Base-by-base conservation (phyloP, 1,140 invertebrate genomes). In the Lanistes nyassanus region DNA sequence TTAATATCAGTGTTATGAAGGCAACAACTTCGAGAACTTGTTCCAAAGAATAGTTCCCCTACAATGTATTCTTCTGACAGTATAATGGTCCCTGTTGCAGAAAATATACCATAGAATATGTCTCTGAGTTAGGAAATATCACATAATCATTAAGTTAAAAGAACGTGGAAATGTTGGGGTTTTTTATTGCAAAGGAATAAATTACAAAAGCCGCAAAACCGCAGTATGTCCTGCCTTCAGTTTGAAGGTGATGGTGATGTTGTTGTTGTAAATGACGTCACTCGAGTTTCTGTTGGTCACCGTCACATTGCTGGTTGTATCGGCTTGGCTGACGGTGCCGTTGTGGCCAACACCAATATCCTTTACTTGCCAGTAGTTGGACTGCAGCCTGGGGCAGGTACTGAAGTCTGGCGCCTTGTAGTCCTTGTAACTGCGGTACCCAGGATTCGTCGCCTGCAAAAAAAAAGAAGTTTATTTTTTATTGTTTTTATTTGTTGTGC, bases 161-260 rank as follows among this genome's bases (percentile, higher is more conserved):
- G n/a, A n/a, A n/a, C n/a, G n/a, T n/a, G n/a, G n/a, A n/a, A n/a
- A n/a, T n/a, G n/a, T n/a, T n/a, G n/a, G n/a, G n/a, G n/a, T n/a
- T n/a, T n/a, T n/a, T n/a, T n/a, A n/a, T n/a, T n/a, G n/a, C n/a
- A n/a, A 47, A 47, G 42, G 9, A 2, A 31, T 60, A 26, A 60
- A 60, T 31, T 19, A 60, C 11, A 5, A 9, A n/a, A 60, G 9
- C 0, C 23, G 56, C 51, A 53, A 53, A 13, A 53, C 51, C 23
- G 56, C 23, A 60, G 56, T 60, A 6, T n/a, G 65, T 21, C 68
- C 56, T 29, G 56, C 68, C 21, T 70, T 70, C 11, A 70, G 68
- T 16, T 55, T n/a, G 31, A 56, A 70, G 53, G 47, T 23, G 16
- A 70, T 55, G 31, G 29, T 16, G 23, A 34, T 34, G 29, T 56